phyloP scores from a whole-genome alignment of 2,888 invertebrate species.

The Celastrina argiolus region DNA sequence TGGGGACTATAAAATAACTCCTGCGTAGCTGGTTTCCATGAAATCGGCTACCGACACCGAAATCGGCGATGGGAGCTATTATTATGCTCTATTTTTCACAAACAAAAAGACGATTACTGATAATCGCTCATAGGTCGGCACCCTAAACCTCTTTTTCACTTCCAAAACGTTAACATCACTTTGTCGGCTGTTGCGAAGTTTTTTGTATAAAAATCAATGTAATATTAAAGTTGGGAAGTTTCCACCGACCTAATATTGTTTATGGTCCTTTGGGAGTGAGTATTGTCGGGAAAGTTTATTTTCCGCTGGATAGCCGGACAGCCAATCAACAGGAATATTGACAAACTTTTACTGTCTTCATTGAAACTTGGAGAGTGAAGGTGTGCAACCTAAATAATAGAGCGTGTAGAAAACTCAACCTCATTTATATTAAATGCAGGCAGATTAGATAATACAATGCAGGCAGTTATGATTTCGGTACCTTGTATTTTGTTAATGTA shows the following conservation, averaged over 20 bases:
- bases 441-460: too few relatives aligned
- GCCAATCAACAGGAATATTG: slow-evolving; percentile 69
- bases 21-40: too few relatives aligned
- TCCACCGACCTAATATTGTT: slow-evolving; percentile 30
- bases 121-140: too few relatives aligned
- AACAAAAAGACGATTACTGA: too few relatives aligned
- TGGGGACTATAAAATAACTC: too few relatives aligned
- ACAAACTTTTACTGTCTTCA: slow-evolving; percentile 60
- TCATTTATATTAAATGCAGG: too few relatives aligned
- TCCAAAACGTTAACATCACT: slow-evolving; percentile 3
- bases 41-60: too few relatives aligned
- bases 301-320: slow-evolving; percentile 46
- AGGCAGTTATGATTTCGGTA: too few relatives aligned
- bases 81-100: too few relatives aligned
- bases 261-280: slow-evolving; percentile 32
- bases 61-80: too few relatives aligned
- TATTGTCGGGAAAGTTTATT: slow-evolving; percentile 55
- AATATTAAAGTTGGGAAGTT: slow-evolving; percentile 8
- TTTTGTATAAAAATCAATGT: slow-evolving; percentile 22
- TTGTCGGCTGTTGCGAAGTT: not conserved
- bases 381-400: not conserved
- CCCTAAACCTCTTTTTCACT: slow-evolving; percentile 3
- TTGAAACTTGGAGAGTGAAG: slow-evolving; percentile 28
- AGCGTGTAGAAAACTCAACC: not conserved
- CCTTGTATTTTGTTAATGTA: too few relatives aligned